phyloP scores from a whole-genome alignment of 2,888 invertebrate genomes.

The Apamea crenata region DNA sequence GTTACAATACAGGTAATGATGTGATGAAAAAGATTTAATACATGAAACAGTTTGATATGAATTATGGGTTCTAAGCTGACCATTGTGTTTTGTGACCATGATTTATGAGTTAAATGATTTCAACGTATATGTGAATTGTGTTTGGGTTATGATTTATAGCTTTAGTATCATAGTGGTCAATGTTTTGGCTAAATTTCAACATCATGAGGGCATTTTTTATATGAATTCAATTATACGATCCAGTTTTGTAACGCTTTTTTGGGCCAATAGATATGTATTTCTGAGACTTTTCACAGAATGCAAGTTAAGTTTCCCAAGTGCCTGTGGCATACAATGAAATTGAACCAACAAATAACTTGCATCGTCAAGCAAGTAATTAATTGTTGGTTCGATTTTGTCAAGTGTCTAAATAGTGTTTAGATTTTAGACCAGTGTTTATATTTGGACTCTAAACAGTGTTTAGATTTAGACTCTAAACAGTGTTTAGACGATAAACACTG shows the following conservation, averaged over 20 bases:
- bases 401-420: too few relatives aligned
- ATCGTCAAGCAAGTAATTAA: too few relatives aligned
- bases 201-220: background rate
- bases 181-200: conserved; percentile 13
- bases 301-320: too few relatives aligned
- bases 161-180: conserved; percentile 3
- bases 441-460: too few relatives aligned
- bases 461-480: too few relatives aligned
- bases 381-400: too few relatives aligned
- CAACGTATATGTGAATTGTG: conserved; percentile 2
- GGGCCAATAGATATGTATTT: background rate
- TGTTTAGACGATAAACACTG: too few relatives aligned
- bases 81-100: conserved; percentile 12
- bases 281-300: too few relatives aligned
- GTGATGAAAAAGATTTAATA: background rate
- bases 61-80: background rate
- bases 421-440: too few relatives aligned
- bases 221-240: too few relatives aligned
- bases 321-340: background rate
- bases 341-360: too few relatives aligned
- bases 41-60: background rate
- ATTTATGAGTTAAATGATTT: conserved; percentile 28
- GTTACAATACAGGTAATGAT: conserved; percentile 48
- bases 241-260: background rate
- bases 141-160: background rate